Conservation (phyloP, 2,797 vertebrate species). For the Syndactyla subalaris region DNA sequence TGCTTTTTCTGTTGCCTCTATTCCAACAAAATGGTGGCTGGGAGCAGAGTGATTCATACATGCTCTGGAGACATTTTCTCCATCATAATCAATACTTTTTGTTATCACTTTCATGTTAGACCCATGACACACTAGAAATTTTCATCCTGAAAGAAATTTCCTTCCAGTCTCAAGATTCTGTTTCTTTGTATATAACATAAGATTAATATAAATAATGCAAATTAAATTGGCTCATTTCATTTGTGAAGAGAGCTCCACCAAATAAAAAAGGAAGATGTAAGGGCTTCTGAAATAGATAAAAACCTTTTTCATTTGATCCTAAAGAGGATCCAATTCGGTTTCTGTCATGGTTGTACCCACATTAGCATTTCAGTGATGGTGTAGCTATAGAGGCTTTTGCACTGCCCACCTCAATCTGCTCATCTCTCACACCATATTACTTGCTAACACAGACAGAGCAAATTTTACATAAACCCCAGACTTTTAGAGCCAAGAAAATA, state of each 20-base stretch:
- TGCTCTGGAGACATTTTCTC: background rate
- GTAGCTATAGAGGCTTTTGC: background rate
- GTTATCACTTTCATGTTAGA: background rate
- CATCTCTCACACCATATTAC: background rate
- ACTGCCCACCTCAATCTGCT: background rate
- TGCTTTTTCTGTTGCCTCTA: background rate
- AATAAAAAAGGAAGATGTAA: background rate
- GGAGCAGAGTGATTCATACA: background rate
- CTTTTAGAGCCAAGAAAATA: background rate
- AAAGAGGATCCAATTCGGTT: background rate
- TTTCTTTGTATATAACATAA: background rate
- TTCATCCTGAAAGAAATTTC: background rate
- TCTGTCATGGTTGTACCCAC: background rate
- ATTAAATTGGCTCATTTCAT: background rate
- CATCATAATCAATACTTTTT: background rate
- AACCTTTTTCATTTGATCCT: background rate
- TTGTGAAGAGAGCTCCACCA: background rate
- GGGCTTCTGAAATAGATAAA: background rate
- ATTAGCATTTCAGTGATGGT: background rate
- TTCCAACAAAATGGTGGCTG: background rate
- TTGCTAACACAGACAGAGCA: fast-evolving
- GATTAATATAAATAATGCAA: background rate
- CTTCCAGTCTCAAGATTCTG: background rate
- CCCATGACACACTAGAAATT: background rate
- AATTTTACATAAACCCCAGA: background rate